Base-by-base conservation (phyloP, 2,113 vertebrate species). In the Grallaria varia region DNA sequence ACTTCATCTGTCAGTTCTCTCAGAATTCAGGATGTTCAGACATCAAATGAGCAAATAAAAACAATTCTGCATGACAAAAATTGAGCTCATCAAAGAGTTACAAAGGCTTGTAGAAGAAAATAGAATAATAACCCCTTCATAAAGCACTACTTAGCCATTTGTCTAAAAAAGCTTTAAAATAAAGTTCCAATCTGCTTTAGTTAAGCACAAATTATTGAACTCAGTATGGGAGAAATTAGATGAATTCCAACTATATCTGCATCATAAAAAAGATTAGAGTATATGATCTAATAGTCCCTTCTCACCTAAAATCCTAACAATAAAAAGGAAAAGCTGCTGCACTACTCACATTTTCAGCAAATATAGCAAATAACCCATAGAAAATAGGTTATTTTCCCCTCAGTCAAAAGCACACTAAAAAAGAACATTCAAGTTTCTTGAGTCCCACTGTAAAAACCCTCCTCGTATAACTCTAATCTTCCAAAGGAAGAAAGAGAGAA, bases 211-310 rank as follows among this genome's bases (percentile, higher is more conserved):
- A 92, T 93, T 96, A 92, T 75, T 90, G 35, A 91, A 78, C 88
- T 87, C 92, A 64, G 68, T 97, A 81, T 84, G 90, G 76, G 56
- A 97, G 83, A 96, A 93, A 96, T 93, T 88, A 94, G 79, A 90
- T 75, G 10, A 92, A 94, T 92, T 91, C 76, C 75, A 84, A 73
- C 87, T 74, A 88, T 68, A 83, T 78, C 66, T 92, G 76, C 86
- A 90, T 93, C 83, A 93, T 84, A 97, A 96, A 95, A 96, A 85
- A 88, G 52, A 96, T 96, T 95, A 76, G 44, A 96, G 44, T 90
- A 91, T n/a, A 87, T 96, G 66, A 94, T 92, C 73, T 95, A 93
- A 94, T 94, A 92, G 93, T 86, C 68, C 80, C 79, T 91, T 95
- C 44, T 2, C 4, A 5, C 83, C 58, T 95, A 80, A 97, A 94